Conservation (phyloP, 2,888 invertebrate species). For the Cylindroiulus punctatus region DNA sequence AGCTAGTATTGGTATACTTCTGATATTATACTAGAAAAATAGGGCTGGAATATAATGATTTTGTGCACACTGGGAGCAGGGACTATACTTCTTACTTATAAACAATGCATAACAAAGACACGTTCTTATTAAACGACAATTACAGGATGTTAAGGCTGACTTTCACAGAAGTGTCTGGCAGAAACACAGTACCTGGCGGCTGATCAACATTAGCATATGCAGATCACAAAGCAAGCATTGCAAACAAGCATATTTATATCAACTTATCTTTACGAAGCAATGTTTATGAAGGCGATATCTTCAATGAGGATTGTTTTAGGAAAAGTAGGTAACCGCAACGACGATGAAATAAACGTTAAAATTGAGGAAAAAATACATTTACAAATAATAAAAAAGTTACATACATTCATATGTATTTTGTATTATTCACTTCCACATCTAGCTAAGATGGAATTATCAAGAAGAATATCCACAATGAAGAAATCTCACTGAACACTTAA, state of each 20-base stretch:
- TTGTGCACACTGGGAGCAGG: too few relatives aligned
- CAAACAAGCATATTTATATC: background rate
- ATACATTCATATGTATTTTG: background rate
- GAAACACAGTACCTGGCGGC: too few relatives aligned
- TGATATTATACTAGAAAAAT: too few relatives aligned
- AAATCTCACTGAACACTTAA: background rate
- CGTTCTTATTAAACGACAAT: too few relatives aligned
- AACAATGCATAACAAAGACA: too few relatives aligned
- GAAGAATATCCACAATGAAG: background rate
- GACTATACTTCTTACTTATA: too few relatives aligned
- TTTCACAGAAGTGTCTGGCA: too few relatives aligned
- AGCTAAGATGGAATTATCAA: constrained; percentile 5
- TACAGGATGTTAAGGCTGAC: too few relatives aligned
- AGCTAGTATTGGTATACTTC: too few relatives aligned
- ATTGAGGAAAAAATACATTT: background rate
- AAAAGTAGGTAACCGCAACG: background rate
- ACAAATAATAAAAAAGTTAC: background rate
- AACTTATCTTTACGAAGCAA: background rate
- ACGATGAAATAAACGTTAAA: background rate
- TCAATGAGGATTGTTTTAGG: background rate
- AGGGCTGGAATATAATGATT: too few relatives aligned
- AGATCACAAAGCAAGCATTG: background rate
- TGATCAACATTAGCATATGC: background rate
- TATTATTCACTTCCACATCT: background rate
- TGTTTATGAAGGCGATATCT: background rate